A percentile compares a stretch with the other conserved stretches of the same genome.
Conservation (phyloP, 1,140 invertebrate genomes). For the Oreohelix idahoensis region DNA sequence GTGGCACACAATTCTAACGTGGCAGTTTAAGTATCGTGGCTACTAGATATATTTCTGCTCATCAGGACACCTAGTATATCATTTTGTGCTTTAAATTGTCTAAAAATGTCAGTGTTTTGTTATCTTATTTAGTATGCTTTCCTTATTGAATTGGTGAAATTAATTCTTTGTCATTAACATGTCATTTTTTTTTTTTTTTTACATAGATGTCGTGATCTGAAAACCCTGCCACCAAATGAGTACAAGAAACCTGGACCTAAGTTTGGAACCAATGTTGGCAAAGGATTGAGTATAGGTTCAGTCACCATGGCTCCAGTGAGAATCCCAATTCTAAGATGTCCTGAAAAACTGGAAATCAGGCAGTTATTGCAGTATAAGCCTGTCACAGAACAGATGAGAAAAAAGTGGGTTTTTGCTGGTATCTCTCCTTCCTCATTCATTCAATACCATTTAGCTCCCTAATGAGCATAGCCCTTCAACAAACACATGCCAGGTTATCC, state of each 20-base stretch:
- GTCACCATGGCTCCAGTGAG: slow-evolving; percentile 49
- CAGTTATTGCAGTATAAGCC: slow-evolving; percentile 71
- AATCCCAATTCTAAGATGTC: slow-evolving; percentile 66
- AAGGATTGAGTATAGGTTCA: slow-evolving; percentile 64
- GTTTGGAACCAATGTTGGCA: slow-evolving; percentile 69
- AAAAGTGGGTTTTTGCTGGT: slow-evolving; percentile 56
- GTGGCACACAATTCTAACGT: too few species aligned
- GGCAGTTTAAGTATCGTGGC: too few species aligned
- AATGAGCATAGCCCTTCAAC: too few species aligned
- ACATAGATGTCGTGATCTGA: slow-evolving; percentile 68
- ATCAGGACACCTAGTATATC: too few species aligned
- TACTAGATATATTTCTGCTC: too few species aligned
- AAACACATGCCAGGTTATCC: too few species aligned
- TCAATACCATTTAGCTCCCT: too few species aligned
- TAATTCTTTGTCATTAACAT: too few species aligned
- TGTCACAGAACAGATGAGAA: slow-evolving; percentile 55
- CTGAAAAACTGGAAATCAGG: slow-evolving; percentile 63
- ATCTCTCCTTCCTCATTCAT: too few species aligned
- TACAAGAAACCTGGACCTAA: slow-evolving; percentile 64
- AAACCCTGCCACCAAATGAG: slow-evolving; percentile 67
- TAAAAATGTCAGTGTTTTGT: too few species aligned
- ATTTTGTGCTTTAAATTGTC: too few species aligned
- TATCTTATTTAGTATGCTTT: too few species aligned
- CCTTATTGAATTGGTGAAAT: background rate
- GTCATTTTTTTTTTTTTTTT: background rate